Conservation (phyloP, 1,140 invertebrate species). For the Neotoxoptera formosana region DNA sequence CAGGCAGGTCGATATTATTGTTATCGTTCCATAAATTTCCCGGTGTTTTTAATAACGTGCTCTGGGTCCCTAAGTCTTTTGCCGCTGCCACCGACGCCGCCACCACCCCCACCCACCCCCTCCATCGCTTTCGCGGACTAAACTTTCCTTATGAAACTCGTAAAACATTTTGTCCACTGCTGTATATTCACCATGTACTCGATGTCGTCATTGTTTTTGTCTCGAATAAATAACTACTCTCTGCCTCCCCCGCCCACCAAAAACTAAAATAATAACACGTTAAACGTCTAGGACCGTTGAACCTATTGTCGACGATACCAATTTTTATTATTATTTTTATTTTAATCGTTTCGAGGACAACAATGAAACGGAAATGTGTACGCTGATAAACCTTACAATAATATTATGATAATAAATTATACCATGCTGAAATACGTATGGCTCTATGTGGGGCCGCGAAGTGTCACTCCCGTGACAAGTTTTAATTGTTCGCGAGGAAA, state of each 20-base stretch:
- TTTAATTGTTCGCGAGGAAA: neutral
- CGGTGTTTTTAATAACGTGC: constrained; percentile 58
- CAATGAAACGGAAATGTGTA: neutral
- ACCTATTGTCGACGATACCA: neutral
- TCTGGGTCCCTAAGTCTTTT: constrained; percentile 53
- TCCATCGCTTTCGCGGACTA: neutral
- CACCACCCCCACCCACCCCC: neutral
- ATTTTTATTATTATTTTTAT: neutral
- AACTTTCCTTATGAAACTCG: constrained; percentile 57
- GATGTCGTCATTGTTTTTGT: constrained; percentile 53
- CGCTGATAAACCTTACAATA: neutral
- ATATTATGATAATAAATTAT: no score
- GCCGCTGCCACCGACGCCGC: neutral
- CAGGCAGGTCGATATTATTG: constrained; percentile 56
- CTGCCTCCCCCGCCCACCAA: neutral
- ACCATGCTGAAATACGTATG: neutral
- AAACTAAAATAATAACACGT: constrained; percentile 13
- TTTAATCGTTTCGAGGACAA: neutral
- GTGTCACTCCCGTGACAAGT: neutral
- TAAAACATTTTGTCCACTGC: constrained; percentile 58
- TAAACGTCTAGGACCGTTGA: neutral
- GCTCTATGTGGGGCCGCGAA: neutral
- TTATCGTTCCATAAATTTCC: constrained; percentile 58
- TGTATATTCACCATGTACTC: constrained; percentile 44
- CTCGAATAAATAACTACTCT: constrained; percentile 41